Conservation (phyloP, 2,113 vertebrate species). For the Oplegnathus fasciatus region DNA sequence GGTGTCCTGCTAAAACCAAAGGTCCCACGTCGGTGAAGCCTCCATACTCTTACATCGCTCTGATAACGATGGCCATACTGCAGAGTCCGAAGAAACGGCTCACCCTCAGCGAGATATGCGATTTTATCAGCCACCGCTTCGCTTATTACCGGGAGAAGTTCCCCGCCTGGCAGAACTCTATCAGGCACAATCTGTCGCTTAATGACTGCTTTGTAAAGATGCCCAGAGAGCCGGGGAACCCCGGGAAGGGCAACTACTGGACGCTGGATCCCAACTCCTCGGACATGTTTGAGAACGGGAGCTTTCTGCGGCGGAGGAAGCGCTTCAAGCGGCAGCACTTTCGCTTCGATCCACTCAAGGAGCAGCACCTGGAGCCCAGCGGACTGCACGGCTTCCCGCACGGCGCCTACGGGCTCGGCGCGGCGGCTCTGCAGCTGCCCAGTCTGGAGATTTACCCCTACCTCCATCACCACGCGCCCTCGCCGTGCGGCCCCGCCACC, state of each 20-base stretch:
- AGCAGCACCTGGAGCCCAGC: slow-evolving; percentile 78
- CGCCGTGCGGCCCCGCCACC: slow-evolving; percentile 68
- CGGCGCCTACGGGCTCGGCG: slow-evolving; percentile 78
- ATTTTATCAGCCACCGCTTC: slow-evolving; percentile 88
- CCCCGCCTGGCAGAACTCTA: slow-evolving; percentile 89
- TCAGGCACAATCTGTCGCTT: slow-evolving; percentile 87
- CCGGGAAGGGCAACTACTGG: slow-evolving; percentile 89
- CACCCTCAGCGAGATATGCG: slow-evolving; percentile 88
- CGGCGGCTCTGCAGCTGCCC: slow-evolving; percentile 81
- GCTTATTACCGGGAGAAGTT: slow-evolving; percentile 87
- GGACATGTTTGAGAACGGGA: slow-evolving; percentile 89
- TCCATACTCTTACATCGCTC: slow-evolving; percentile 87
- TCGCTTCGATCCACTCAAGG: slow-evolving; percentile 80
- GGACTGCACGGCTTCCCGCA: slow-evolving; percentile 76
- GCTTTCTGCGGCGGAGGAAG: slow-evolving; percentile 86
- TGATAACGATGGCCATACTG: slow-evolving; percentile 88
- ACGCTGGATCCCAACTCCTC: slow-evolving; percentile 88
- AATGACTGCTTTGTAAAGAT: slow-evolving; percentile 89
- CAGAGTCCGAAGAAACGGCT: slow-evolving; percentile 87
- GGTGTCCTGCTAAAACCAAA: slow-evolving; percentile 69
- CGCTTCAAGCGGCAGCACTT: slow-evolving; percentile 87
- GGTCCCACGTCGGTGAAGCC: slow-evolving; percentile 84
- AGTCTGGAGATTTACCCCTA: slow-evolving; percentile 83
- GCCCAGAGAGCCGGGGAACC: slow-evolving; percentile 87
- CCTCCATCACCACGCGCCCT: slow-evolving; percentile 74